Percentiles rank a stretch among this genome's conserved stretches.
Conservation (phyloP, 1,140 invertebrate species). For the Macrobrachium nipponense region DNA sequence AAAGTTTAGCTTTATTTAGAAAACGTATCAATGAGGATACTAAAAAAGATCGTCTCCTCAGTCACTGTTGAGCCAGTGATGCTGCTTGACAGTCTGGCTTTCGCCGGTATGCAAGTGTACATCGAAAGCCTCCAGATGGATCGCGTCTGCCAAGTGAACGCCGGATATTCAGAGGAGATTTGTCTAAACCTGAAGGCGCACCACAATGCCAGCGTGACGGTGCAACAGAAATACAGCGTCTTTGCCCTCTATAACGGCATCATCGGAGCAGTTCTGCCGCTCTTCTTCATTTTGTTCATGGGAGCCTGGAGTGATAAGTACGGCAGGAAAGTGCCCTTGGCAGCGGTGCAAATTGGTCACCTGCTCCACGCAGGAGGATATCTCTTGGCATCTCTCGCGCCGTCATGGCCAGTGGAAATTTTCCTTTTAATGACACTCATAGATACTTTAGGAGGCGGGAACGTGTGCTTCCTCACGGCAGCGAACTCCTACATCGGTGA, state of each 20-base stretch:
- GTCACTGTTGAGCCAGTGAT: slow-evolving; percentile 48
- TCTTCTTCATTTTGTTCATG: slow-evolving; percentile 57
- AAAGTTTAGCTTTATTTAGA: too few species aligned
- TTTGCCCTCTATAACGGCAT: slow-evolving; percentile 54
- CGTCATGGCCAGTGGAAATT: slow-evolving; percentile 32
- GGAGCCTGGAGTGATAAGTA: slow-evolving; percentile 57
- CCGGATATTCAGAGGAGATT: slow-evolving; percentile 10
- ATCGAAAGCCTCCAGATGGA: slow-evolving; percentile 56
- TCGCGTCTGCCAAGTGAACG: slow-evolving; percentile 35
- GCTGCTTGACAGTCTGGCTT: slow-evolving; percentile 42
- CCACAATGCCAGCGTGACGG: slow-evolving; percentile 38
- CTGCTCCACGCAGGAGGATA: slow-evolving; percentile 44
- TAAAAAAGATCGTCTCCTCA: neutral
- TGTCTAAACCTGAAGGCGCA: slow-evolving; percentile 34
- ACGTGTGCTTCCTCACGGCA: slow-evolving; percentile 47
- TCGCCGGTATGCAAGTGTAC: slow-evolving; percentile 52
- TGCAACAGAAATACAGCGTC: slow-evolving; percentile 44
- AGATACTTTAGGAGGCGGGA: slow-evolving; percentile 41
- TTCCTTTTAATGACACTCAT: slow-evolving; percentile 41
- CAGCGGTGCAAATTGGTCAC: slow-evolving; percentile 48
- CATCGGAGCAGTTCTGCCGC: slow-evolving; percentile 42
- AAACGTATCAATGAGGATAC: neutral
- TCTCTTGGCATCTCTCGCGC: slow-evolving; percentile 37
- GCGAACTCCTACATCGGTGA: slow-evolving; percentile 51
- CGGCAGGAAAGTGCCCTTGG: slow-evolving; percentile 45